Base-by-base conservation (phyloP, 2,888 invertebrate genomes). In the Pseudoips prasinana region DNA sequence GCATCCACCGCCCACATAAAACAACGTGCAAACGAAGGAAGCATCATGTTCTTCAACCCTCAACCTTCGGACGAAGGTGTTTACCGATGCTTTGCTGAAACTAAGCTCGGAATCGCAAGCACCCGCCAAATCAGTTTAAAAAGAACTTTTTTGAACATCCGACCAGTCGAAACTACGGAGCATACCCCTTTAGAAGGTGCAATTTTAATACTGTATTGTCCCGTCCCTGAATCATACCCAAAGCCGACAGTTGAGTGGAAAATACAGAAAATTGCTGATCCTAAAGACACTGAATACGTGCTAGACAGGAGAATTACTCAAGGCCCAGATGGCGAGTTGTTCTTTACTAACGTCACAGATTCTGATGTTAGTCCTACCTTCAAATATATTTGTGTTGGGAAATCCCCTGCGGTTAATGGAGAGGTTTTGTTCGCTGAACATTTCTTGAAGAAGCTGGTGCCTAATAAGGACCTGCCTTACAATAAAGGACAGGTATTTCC, bases 361-460 rank as follows among this genome's bases (percentile, higher is more conserved):
- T 59, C 68, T 1, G 86, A 85, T 19, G 66, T 61, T 0, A 64
- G 61, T 18, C 58, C 60, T 0, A 64, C 53, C 29, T 46, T 39
- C 35, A 81, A 77, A 28, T 85, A 80, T 32, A 73, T 82, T 0
- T 86, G 86, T 36, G 41, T 70, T 0, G 83, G 74, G 1, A 67
- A 59, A 8, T 69, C 76, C 0, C 72, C 77, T 0, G 82, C 77
- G 1, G 47, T 55, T 0, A 63, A 61, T 0, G 49, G 55, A 0
- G 70, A 70, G 0, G 70, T 79, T 0, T 40, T 62, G 0, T 26
- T 84, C 0, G 81, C 80, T 1, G 76, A 77, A 18, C 79, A 84
- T 46, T 56, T 64, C 3, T 56, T 86, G 2, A 70, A 66, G 29
- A 48, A 48, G 1, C 14, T 83, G 28, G 54, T 59, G 1, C 53